These are phyloP conservation scores for Passer montanus DNA, from an alignment of 2,113 vertebrate genomes.

Conservation along the genomic window DNA sequence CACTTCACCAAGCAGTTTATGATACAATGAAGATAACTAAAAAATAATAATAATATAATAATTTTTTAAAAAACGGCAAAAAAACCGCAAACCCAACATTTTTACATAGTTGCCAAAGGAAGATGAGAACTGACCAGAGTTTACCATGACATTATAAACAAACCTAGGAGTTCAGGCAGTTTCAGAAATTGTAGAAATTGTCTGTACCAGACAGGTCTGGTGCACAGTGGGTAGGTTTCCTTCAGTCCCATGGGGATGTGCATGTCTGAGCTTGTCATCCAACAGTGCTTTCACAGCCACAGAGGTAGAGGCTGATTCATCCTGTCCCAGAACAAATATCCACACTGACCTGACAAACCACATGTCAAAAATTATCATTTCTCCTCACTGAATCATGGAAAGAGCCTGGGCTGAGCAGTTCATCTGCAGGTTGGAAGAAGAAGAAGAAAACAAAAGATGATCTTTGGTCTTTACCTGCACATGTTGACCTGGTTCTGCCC, in stretches of 20 bases:
- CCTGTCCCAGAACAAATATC: not conserved
- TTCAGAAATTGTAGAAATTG: not conserved
- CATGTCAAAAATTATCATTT: not conserved
- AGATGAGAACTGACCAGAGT: not conserved
- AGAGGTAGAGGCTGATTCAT: not conserved
- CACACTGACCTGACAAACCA: not conserved
- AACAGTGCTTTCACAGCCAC: not conserved
- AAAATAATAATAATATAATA: not conserved
- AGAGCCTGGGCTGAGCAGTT: not conserved
- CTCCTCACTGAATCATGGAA: not conserved
- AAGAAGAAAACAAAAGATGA: not conserved
- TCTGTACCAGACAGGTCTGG: not conserved
- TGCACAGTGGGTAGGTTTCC: not conserved
- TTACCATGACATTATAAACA: not conserved
- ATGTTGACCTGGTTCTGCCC: not conserved
- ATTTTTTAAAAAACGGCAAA: not conserved
- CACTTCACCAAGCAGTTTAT: not conserved
- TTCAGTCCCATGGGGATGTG: rapidly evolving
- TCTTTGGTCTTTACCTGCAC: not conserved
- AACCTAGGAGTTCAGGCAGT: not conserved
- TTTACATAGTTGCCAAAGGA: not conserved
- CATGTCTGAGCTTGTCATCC: not conserved
- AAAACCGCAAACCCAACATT: not conserved
- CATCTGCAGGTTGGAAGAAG: not conserved
- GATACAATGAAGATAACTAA: not conserved